phyloP scores from a whole-genome alignment of 2,797 vertebrate genomes.

The Dromococcyx pavoninus region DNA sequence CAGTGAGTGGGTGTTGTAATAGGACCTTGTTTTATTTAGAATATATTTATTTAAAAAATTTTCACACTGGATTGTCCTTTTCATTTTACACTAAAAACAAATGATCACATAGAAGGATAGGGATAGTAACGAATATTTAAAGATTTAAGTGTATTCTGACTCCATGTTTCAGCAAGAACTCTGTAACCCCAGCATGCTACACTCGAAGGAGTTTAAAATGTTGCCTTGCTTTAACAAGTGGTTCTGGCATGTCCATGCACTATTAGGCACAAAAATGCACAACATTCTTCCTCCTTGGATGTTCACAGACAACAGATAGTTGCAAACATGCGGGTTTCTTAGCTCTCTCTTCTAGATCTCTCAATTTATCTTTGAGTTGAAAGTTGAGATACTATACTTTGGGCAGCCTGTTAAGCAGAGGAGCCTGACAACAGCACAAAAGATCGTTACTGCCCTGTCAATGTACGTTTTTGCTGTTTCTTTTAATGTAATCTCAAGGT shows the following conservation, averaged over 20 bases:
- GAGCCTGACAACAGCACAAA: not conserved
- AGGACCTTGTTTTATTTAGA: not conserved
- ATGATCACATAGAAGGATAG: not conserved
- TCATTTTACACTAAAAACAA: not conserved
- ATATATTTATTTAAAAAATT: not conserved
- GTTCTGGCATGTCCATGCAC: not conserved
- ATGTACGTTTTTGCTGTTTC: not conserved
- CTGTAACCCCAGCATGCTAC: not conserved
- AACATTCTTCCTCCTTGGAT: not conserved
- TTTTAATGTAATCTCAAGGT: not conserved
- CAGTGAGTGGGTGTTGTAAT: not conserved
- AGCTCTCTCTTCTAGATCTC: not conserved
- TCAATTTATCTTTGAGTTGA: not conserved
- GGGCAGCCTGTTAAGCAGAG: not conserved
- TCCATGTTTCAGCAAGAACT: not conserved
- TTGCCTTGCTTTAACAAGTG: not conserved
- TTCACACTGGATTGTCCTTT: not conserved
- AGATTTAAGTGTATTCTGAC: not conserved
- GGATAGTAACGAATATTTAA: not conserved
- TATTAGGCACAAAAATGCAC: not conserved
- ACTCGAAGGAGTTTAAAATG: not conserved
- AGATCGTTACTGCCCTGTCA: not conserved
- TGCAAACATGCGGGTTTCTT: not conserved
- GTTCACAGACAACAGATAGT: not conserved
- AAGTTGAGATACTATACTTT: not conserved